phyloP scores from a whole-genome alignment of 1,140 invertebrate species.

The Gonatopus flavifemur region DNA sequence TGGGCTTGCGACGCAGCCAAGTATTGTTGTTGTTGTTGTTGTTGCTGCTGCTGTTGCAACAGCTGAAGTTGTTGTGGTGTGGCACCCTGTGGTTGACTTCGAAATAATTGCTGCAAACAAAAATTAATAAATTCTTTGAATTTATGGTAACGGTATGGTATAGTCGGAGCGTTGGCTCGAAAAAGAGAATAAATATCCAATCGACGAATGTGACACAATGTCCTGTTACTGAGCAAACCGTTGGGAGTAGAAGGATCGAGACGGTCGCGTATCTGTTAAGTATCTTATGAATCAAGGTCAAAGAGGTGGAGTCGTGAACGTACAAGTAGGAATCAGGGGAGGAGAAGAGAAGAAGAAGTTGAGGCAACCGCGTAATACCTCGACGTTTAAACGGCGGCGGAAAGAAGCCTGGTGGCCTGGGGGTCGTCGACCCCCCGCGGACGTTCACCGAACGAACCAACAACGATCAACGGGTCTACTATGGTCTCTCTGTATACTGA shows the following conservation, averaged over 20 bases:
- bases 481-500: neutral
- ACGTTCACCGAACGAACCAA: slow-evolving; percentile 55
- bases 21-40: slow-evolving; percentile 62
- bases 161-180: neutral
- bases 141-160: neutral
- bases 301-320: neutral
- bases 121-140: slow-evolving; percentile 28
- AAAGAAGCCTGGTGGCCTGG: slow-evolving; percentile 13
- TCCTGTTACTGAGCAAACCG: slow-evolving; percentile 8
- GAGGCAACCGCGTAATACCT: too few species aligned
- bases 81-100: slow-evolving; percentile 71
- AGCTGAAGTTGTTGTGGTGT: slow-evolving; percentile 58
- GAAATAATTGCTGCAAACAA: slow-evolving; percentile 79
- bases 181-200: too few species aligned
- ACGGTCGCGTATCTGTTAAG: too few species aligned
- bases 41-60: slow-evolving; percentile 60
- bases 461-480: slow-evolving; percentile 12
- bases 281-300: slow-evolving; percentile 21
- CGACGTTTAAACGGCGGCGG: slow-evolving; percentile 6
- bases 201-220: too few species aligned
- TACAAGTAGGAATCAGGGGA: too few species aligned
- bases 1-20: slow-evolving; percentile 67
- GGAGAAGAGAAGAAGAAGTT: too few species aligned
- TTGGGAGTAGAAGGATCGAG: too few species aligned
- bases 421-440: slow-evolving; percentile 54